Base-by-base conservation (phyloP, 2,888 invertebrate species). In the Leptinotarsa peninsularis region DNA sequence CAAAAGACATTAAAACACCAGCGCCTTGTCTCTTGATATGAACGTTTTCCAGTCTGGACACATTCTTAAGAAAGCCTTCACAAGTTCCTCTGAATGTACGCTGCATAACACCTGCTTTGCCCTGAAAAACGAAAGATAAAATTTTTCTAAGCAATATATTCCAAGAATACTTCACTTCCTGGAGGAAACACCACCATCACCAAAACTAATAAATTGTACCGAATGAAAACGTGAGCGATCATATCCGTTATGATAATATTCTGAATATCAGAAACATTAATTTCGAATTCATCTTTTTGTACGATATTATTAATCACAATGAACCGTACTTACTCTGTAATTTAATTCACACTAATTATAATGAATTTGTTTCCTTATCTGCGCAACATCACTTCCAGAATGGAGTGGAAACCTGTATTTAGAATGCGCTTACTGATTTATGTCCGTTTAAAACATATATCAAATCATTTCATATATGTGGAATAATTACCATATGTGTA, bases 341-440 rank as follows among this genome's bases (percentile, higher is more conserved):
- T 58, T 58, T 58, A 58, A 58, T 58, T 21, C 58, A 1, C 21
- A 14, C 58, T 58, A 58, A 58, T 58, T 58, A 58, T 58, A 58
- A 58, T 58, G 58, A 58, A 58, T 58, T 58, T 58, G 58, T 58
- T 58, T 58, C 23, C 58, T 58, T 58, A 58, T 58, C 58, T 58
- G 58, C 23, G 23, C 23, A 58, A 58, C 58, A 58, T 58, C 58
- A 58, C 23, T 58, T 58, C 58, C 58, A 58, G 58, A 58, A 58
- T 58, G 58, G 14, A 58, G 58, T 58, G 4, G 15, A 23, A 58
- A 58, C 58, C 58, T 58, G 58, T 58, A 23, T 58, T 58, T 58
- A 58, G 58, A 58, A 58, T 21, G 14, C 15, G 21, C 58, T 58
- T 21, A 58, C 58, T 58, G 58, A 58, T 58, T 58, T 58, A 58